phyloP scores from a whole-genome alignment of 1,140 invertebrate genomes.

The Lepidurus couesii region DNA sequence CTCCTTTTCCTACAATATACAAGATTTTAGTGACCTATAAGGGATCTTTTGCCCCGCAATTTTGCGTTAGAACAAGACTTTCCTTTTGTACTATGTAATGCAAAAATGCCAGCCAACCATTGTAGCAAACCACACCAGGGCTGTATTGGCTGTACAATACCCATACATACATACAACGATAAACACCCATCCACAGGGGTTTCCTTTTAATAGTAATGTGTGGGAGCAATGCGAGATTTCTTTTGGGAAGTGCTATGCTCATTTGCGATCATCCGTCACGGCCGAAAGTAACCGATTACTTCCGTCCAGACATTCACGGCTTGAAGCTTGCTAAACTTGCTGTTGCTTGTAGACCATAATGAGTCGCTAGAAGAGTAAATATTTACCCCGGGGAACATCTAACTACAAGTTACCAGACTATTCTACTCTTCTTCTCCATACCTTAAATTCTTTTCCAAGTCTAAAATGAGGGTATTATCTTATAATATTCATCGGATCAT shows the following conservation, averaged over 20 bases:
- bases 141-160: not conserved
- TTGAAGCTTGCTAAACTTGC: not conserved
- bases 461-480: too few species aligned
- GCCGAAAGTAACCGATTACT: not conserved
- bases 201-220: not conserved
- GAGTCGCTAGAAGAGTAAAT: not conserved
- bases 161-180: not conserved
- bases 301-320: slow-evolving; percentile 5
- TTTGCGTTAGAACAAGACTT: not conserved
- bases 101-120: not conserved
- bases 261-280: not conserved
- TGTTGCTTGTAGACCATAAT: not conserved
- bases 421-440: too few species aligned
- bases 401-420: too few species aligned
- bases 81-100: not conserved
- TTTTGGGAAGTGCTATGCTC: slow-evolving; percentile 3
- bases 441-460: too few species aligned
- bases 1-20: not conserved
- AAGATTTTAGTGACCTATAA: not conserved
- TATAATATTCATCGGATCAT: too few species aligned
- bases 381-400: not conserved
- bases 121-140: not conserved
- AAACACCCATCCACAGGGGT: not conserved
- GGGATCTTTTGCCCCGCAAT: not conserved
- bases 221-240: not conserved